Percentiles rank a stretch among this genome's conserved stretches.
Conservation (phyloP, 2,888 invertebrate genomes). For the Sesia bembeciformis region DNA sequence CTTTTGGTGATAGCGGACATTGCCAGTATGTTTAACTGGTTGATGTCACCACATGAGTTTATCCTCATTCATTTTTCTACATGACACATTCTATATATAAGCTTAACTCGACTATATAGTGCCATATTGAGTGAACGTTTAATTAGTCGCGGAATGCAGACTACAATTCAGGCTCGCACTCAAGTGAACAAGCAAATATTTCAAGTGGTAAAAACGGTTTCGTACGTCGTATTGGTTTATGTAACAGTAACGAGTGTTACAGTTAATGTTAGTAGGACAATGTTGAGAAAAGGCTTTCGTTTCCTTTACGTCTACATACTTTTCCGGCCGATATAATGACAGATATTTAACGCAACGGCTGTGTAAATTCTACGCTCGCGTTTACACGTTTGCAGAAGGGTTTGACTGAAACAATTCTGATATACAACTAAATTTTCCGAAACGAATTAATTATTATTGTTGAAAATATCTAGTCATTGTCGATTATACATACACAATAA, state of each 20-base stretch:
- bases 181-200: conserved; percentile 2
- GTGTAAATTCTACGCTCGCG: too few species aligned
- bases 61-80: conserved; percentile 1
- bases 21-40: conserved; percentile 2
- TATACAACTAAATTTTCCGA: too few species aligned
- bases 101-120: background rate
- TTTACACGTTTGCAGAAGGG: too few species aligned
- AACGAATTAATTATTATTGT: too few species aligned
- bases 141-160: conserved; percentile 14
- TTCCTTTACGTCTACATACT: background rate
- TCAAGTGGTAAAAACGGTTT: background rate
- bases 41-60: conserved; percentile 11
- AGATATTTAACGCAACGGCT: background rate
- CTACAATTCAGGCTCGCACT: conserved; percentile 1
- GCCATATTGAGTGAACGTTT: conserved; percentile 3
- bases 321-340: background rate
- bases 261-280: background rate
- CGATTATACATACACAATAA: too few species aligned
- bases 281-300: background rate
- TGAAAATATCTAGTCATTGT: too few species aligned
- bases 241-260: background rate
- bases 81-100: background rate
- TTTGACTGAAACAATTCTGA: too few species aligned
- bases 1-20: background rate
- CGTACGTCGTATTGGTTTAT: background rate